These are phyloP conservation scores for Epinotia demarniana DNA, from an alignment of 2,888 invertebrate species.

Conservation along the genomic window DNA sequence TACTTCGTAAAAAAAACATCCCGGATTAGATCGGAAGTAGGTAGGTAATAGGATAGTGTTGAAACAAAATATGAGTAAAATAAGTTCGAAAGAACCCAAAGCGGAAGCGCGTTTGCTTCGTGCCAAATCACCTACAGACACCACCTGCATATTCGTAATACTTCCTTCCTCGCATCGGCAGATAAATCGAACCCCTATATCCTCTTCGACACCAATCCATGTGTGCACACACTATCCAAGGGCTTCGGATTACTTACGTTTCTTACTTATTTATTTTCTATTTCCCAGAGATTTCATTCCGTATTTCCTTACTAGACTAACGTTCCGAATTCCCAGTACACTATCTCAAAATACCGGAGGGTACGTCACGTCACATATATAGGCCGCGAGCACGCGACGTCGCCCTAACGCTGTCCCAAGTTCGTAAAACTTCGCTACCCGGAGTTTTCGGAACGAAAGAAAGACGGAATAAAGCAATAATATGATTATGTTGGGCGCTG, in stretches of 20 bases:
- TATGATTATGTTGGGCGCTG: slow-evolving; percentile 35
- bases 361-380: slow-evolving; percentile 3
- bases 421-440: slow-evolving; percentile 4
- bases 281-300: neutral
- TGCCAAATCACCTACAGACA: neutral
- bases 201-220: neutral
- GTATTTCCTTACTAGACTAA: neutral
- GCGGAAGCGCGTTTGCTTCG: slow-evolving; percentile 24
- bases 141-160: too few relatives aligned
- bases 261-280: neutral
- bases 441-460: slow-evolving; percentile 15
- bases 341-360: neutral
- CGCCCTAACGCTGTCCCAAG: neutral
- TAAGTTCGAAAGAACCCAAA: neutral
- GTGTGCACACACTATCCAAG: neutral
- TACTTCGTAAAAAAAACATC: neutral
- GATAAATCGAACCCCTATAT: neutral
- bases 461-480: slow-evolving; percentile 31
- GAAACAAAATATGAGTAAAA: slow-evolving; percentile 10
- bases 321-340: neutral
- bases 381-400: neutral
- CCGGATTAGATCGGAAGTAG: neutral
- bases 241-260: neutral
- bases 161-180: neutral
- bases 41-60: neutral